These are phyloP conservation scores for Watsonalla cultraria DNA, from an alignment of 2,888 invertebrate genomes.

Conservation along the genomic window DNA sequence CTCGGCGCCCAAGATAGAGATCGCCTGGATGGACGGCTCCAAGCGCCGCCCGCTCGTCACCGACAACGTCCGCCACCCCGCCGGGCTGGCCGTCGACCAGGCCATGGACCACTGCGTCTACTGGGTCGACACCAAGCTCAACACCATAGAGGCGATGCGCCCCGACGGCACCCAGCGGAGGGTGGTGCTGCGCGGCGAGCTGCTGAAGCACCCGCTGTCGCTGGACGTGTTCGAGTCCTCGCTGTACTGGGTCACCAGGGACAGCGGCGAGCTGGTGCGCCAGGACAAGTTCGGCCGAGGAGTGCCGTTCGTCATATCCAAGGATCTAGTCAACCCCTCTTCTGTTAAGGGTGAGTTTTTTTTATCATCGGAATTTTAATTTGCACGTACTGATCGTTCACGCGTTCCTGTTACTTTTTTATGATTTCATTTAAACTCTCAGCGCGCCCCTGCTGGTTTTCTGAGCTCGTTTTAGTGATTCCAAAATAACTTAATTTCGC, in stretches of 20 bases:
- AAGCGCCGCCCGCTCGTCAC: conserved; percentile 89
- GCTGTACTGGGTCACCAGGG: conserved; percentile 95
- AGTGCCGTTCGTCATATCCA: conserved; percentile 89
- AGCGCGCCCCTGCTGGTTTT: too few species aligned
- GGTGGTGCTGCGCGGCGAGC: conserved; percentile 84
- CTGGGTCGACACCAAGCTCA: conserved; percentile 97
- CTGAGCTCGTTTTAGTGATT: too few species aligned
- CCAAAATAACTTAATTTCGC: too few species aligned
- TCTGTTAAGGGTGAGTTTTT: conserved; percentile 84
- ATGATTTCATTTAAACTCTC: too few species aligned
- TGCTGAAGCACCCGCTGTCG: conserved; percentile 87
- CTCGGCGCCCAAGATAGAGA: conserved; percentile 94
- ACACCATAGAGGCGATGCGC: conserved; percentile 91
- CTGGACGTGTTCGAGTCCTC: conserved; percentile 96
- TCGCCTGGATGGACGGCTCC: conserved; percentile 98
- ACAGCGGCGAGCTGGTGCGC: conserved; percentile 90
- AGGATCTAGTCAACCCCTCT: conserved; percentile 90
- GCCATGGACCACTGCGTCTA: conserved; percentile 93
- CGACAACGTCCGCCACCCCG: conserved; percentile 90
- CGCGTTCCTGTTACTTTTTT: not conserved
- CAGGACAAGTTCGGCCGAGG: conserved; percentile 99
- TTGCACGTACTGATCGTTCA: not conserved
- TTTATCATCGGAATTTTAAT: not conserved
- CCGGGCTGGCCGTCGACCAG: conserved; percentile 94
- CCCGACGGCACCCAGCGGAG: conserved; percentile 89